Base-by-base conservation (phyloP, 2,888 invertebrate genomes). In the Coelinius sp. region DNA sequence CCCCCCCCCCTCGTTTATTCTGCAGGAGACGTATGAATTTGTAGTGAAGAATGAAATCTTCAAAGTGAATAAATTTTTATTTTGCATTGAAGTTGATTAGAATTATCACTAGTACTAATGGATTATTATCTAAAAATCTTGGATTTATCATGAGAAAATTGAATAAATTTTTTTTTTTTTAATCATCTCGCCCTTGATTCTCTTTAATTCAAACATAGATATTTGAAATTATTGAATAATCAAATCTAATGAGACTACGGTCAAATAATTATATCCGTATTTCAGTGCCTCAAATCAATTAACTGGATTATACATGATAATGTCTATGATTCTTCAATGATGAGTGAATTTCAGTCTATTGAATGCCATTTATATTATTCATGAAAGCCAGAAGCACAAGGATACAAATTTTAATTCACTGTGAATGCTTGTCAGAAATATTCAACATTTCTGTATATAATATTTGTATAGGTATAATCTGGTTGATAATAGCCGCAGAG, bases 211-310 rank as follows among this genome's bases (percentile, higher is more conserved):
- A n/a, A n/a, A n/a, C n/a, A n/a, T n/a, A n/a, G n/a, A n/a, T n/a
- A n/a, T n/a, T n/a, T n/a, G n/a, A n/a, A n/a, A 20, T n/a, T 20
- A 49, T 10, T 49, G 49, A 49, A 49, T 59, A 31, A 35, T 35
- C 8, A 35, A 59, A 59, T 31, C 8, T n/a, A 10, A 35, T 59
- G 59, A 59, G 35, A 35, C 35, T 59, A 59, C 59, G 59, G 59
- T 59, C 59, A 59, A 59, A 59, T 59, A 59, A 59, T 7, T 14
- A 31, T 59, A 59, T 59, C 59, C 59, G 59, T 35, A 59, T 27
- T 49, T 17, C 59, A 27, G n/a, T 35, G 31, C 59, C 35, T 59
- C 59, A 31, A 59, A 31, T 59, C 31, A 59, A 59, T 59, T 35
- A 35, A 31, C 20, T 31, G 59, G 31, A 31, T 59, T 59, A 59